phyloP scores from a whole-genome alignment of 1,140 invertebrate species.

The Diabrotica virgifera region DNA sequence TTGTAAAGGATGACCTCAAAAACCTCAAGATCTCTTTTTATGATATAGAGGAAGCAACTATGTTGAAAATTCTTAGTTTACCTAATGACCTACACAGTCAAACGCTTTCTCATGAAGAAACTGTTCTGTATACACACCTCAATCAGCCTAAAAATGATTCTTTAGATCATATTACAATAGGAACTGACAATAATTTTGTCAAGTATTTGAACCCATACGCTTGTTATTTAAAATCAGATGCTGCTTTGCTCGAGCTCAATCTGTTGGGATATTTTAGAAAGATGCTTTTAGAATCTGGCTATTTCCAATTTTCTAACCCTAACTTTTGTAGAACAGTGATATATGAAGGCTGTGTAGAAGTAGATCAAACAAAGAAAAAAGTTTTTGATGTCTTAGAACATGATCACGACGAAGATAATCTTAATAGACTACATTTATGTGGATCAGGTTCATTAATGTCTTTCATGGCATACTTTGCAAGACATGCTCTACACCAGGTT shows the following conservation, averaged over 20 bases:
- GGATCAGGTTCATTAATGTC: constrained; percentile 62
- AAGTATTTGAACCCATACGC: constrained; percentile 55
- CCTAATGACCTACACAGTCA: constrained; percentile 64
- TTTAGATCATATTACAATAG: constrained; percentile 60
- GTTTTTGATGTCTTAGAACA: constrained; percentile 58
- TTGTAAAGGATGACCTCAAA: constrained; percentile 60
- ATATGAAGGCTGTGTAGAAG: constrained; percentile 63
- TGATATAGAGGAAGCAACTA: constrained; percentile 60
- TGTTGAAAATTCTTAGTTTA: constrained; percentile 57
- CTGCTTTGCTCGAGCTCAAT: constrained; percentile 63
- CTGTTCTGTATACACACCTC: constrained; percentile 51
- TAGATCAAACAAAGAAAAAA: constrained; percentile 53
- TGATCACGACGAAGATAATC: constrained; percentile 48
- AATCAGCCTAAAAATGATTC: constrained; percentile 36
- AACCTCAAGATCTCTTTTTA: constrained; percentile 55
- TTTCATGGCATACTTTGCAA: constrained; percentile 63
- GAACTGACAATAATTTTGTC: constrained; percentile 52
- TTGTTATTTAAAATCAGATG: constrained; percentile 62
- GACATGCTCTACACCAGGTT: constrained; percentile 54
- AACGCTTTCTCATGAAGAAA: constrained; percentile 53
- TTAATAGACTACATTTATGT: constrained; percentile 60
- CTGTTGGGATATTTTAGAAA: constrained; percentile 55
- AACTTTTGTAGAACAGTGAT: constrained; percentile 66
- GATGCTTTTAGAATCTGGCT: constrained; percentile 51
- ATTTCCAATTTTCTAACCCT: constrained; percentile 58